Percentiles rank a stretch among this genome's conserved stretches.
These are phyloP conservation scores for Notamacropus eugenii DNA, from an alignment of 2,797 vertebrate species.

Conservation along the genomic window DNA sequence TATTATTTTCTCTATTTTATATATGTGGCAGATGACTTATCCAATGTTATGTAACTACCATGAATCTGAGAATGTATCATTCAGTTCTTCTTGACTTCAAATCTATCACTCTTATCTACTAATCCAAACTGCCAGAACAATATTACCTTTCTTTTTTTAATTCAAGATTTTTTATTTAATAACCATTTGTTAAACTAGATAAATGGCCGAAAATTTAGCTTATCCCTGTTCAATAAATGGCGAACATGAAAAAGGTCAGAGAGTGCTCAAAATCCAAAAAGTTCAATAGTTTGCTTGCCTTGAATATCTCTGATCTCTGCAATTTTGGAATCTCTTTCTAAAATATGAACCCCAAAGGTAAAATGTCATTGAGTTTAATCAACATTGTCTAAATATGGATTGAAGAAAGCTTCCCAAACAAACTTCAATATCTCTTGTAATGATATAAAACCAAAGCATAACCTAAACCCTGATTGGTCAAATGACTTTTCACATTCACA, in stretches of 20 bases:
- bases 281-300: constrained; percentile 6
- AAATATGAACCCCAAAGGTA: constrained; percentile 40
- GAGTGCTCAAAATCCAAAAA: no score
- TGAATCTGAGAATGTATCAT: neutral
- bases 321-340: constrained; percentile 25
- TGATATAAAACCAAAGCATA: neutral
- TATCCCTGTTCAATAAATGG: constrained; percentile 39
- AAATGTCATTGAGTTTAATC: constrained; percentile 33
- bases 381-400: constrained; percentile 22
- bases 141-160: neutral
- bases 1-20: neutral
- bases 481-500: constrained; percentile 42
- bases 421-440: constrained; percentile 21
- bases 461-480: constrained; percentile 28
- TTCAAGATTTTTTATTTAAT: constrained; percentile 57
- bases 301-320: constrained; percentile 28
- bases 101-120: neutral
- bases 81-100: neutral
- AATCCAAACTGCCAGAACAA: neutral
- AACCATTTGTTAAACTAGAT: constrained; percentile 61
- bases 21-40: neutral
- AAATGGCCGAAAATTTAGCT: constrained; percentile 40
- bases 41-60: neutral
- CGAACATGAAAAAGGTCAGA: neutral
- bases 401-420: constrained; percentile 40